Evolutionary conservation across 2,113 vertebrate species (phyloP), one percentile per base, ranked within the genome.

Genomic region (Mohoua ochrocephala): DNA sequence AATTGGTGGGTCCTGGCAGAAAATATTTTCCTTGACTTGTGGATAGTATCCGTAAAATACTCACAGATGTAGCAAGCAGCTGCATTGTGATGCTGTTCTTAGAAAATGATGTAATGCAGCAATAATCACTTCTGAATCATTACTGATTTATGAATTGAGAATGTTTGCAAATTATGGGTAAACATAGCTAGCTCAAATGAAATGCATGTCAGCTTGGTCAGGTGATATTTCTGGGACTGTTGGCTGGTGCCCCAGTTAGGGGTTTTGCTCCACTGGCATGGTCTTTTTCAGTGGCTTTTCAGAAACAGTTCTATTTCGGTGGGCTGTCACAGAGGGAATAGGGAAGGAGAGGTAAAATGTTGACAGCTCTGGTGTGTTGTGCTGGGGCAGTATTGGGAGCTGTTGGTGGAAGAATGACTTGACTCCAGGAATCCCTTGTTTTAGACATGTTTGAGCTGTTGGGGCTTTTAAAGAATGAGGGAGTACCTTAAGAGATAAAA

Each of bases 141-240:
- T 88, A 80, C 85, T 94, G 84, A 90, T 96, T 94, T 95, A 86
- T 89, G 83, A 93, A 84, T 87, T 89, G 73, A 93, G 80, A 92
- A 59, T 91, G 57, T 94, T 95, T 92, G 67, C 77, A 93, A 95
- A 84, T 92, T 84, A 83, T 8, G 61, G 64, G 42, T 44, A 81
- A 89, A 76, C 70, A 71, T 81, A 77, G 44, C 61, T 64, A 74
- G 86, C n/a, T 83, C 24, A n/a, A 89, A 75, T 84, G 64, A 81
- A 88, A 78, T 87, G 45, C 20, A 6, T 7, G 5, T 70, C 67
- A 49, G 24, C 39, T 92, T 78, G 52, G 50, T 71, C 79, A 90
- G 67, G 35, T 86, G 76, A 44, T 65, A 78, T 22, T 81, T 83
- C 78, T 82, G 71, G 63, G 31, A 50, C 50, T 59, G 19, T 16